These are phyloP conservation scores for Setophaga petechia DNA, from an alignment of 2,113 vertebrate genomes.

Conservation along the genomic window DNA sequence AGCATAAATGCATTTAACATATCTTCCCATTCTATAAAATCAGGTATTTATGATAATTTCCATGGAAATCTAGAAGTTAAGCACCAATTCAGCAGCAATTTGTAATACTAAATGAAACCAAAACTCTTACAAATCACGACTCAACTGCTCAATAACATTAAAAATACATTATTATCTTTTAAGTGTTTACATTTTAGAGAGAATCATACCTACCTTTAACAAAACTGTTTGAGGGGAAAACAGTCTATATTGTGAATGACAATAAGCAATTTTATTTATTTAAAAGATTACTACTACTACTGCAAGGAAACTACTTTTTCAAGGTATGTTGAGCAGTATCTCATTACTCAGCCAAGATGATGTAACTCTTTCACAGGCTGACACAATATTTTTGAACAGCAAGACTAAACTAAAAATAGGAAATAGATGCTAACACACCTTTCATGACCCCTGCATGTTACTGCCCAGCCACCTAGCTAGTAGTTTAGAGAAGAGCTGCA, in stretches of 20 bases:
- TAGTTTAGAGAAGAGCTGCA: not conserved
- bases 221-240: slow-evolving; percentile 9
- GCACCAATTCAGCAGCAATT: not conserved
- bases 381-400: not conserved
- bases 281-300: not conserved
- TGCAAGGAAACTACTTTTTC: not conserved
- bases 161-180: not conserved
- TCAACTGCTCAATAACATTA: not conserved
- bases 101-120: not conserved
- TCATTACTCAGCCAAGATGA: slow-evolving; percentile 49
- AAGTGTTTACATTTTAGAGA: not conserved
- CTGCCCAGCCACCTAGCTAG: not conserved
- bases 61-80: not conserved
- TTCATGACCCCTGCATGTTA: not conserved
- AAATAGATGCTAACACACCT: slow-evolving; percentile 11
- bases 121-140: not conserved
- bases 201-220: not conserved
- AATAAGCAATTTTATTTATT: slow-evolving; percentile 33
- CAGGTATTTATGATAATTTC: not conserved
- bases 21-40: not conserved
- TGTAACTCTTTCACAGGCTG: not conserved
- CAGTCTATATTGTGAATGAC: slow-evolving; percentile 12
- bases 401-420: slow-evolving; percentile 20
- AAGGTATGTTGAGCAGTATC: not conserved
- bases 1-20: not conserved